These are phyloP conservation scores for Distichodus sexfasciatus DNA, from an alignment of 2,797 vertebrate species.

Conservation along the genomic window DNA sequence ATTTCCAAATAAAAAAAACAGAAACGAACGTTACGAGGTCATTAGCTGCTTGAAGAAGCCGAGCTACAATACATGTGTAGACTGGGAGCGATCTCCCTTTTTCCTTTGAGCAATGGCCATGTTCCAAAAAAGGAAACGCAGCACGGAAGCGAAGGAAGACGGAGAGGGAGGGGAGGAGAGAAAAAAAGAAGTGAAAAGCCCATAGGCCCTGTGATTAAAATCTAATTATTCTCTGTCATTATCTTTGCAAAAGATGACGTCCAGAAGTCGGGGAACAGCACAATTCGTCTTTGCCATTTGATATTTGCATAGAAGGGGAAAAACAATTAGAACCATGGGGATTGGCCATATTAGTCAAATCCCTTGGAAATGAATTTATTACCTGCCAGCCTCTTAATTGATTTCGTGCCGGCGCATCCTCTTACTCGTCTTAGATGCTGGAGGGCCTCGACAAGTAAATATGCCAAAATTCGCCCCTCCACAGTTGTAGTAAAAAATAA, in stretches of 20 bases:
- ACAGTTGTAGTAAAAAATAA: no score
- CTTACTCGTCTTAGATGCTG: constrained; percentile 55
- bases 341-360: constrained; percentile 61
- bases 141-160: neutral
- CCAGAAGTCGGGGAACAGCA: constrained; percentile 53
- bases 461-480: constrained; percentile 24
- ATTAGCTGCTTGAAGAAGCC: no score
- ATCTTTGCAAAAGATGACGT: constrained; percentile 54
- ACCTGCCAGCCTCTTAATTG: constrained; percentile 63
- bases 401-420: constrained; percentile 67
- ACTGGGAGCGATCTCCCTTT: neutral
- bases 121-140: constrained; percentile 13
- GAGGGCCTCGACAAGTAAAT: constrained; percentile 52
- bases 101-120: neutral
- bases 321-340: constrained; percentile 56
- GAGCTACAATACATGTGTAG: neutral
- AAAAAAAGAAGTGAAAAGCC: constrained; percentile 18
- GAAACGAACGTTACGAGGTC: no score
- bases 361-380: constrained; percentile 62
- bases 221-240: constrained; percentile 61
- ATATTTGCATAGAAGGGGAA: constrained; percentile 61
- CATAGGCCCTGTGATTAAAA: constrained; percentile 57
- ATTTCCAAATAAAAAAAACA: neutral
- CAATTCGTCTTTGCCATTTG: constrained; percentile 54
- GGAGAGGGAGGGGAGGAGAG: neutral